These are phyloP conservation scores for Condylura cristata DNA, from an alignment of 2,113 vertebrate genomes.

Conservation along the genomic window DNA sequence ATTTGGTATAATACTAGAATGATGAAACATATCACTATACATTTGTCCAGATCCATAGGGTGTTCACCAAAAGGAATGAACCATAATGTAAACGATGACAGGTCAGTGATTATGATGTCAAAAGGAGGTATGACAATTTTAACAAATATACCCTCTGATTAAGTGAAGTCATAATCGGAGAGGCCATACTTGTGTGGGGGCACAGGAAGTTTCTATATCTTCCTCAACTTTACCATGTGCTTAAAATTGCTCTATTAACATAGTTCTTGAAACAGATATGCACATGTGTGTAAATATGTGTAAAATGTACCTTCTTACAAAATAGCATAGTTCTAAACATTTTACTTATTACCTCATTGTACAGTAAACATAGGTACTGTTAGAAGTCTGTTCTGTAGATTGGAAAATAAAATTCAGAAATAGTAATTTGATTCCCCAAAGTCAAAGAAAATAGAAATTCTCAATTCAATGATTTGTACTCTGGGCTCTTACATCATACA, in stretches of 20 bases:
- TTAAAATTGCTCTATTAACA: not conserved
- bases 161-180: not conserved
- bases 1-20: no score
- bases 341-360: not conserved
- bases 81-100: not conserved
- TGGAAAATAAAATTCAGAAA: constrained; percentile 46
- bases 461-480: not conserved
- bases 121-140: not conserved
- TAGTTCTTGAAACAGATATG: not conserved
- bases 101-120: not conserved
- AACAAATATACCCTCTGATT: not conserved
- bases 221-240: not conserved
- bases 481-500: not conserved
- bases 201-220: not conserved
- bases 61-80: not conserved
- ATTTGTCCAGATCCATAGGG: not conserved
- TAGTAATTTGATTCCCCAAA: not conserved
- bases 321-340: not conserved
- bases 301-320: not conserved
- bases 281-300: not conserved
- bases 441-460: not conserved
- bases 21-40: no score
- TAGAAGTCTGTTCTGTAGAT: not conserved
- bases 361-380: not conserved
- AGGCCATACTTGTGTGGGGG: not conserved